Evolutionary conservation across 2,797 vertebrate genomes (phyloP).

Genomic region (Apogon talboti): DNA sequence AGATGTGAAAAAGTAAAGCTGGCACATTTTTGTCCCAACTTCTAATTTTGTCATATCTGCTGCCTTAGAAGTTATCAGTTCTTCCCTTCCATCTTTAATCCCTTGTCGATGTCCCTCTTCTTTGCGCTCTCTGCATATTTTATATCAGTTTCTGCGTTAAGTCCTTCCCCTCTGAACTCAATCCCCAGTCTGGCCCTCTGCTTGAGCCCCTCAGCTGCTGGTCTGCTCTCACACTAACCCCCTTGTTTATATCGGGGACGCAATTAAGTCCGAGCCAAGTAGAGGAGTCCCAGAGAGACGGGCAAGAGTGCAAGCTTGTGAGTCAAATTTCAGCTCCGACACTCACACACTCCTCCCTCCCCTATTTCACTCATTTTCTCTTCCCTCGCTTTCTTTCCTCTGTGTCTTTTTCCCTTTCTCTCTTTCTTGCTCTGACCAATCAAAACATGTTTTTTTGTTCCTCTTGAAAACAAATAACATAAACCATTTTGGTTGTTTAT

Average conservation of each 20-base stretch:
- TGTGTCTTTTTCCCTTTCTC: slow-evolving; percentile 16
- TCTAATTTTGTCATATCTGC: slow-evolving; percentile 63
- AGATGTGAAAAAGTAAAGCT: slow-evolving; percentile 39
- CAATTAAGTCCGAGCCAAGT: slow-evolving; percentile 90
- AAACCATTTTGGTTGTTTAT: slow-evolving; percentile 27
- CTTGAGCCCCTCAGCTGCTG: slow-evolving; percentile 90
- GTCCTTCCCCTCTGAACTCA: slow-evolving; percentile 84
- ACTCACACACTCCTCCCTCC: slow-evolving; percentile 64
- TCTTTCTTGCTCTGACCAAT: slow-evolving; percentile 45
- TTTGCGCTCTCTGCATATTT: slow-evolving; percentile 75
- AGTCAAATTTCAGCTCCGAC: slow-evolving; percentile 85
- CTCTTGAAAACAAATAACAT: slow-evolving; percentile 23
- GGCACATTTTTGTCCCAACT: slow-evolving; percentile 30
- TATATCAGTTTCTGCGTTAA: slow-evolving; percentile 82
- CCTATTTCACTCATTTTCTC: slow-evolving; percentile 68
- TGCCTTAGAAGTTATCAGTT: slow-evolving; percentile 46
- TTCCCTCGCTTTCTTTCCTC: slow-evolving; percentile 36
- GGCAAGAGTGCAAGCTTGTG: slow-evolving; percentile 91
- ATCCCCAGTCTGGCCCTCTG: slow-evolving; percentile 85
- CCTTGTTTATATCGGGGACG: slow-evolving; percentile 92
- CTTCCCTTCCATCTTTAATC: slow-evolving; percentile 59
- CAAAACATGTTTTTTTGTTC: slow-evolving; percentile 26
- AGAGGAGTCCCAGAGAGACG: slow-evolving; percentile 91
- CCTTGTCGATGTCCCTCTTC: slow-evolving; percentile 64
- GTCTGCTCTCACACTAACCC: slow-evolving; percentile 91